A percentile compares a stretch with the other conserved stretches of the same genome.
phyloP scores from a whole-genome alignment of 1,140 invertebrate species.

The Homarus americanus region DNA sequence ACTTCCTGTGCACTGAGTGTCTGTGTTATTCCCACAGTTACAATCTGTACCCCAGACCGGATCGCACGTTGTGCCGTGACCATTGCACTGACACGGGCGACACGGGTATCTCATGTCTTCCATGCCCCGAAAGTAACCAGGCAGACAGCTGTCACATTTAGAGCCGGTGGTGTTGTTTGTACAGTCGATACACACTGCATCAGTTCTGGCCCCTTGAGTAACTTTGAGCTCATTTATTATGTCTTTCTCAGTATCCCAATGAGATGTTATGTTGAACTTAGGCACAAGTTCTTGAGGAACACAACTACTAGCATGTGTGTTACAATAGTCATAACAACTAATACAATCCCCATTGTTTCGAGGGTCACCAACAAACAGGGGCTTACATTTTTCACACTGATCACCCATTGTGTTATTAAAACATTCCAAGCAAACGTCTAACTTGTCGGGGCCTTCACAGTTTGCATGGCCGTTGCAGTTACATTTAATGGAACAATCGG shows the following conservation, averaged over 20 bases:
- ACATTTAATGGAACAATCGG: slow-evolving; percentile 95
- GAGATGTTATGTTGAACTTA: neutral
- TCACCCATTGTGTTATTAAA: slow-evolving; percentile 92
- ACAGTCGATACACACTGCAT: slow-evolving; percentile 91
- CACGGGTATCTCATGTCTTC: slow-evolving; percentile 88
- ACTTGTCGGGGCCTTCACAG: slow-evolving; percentile 90
- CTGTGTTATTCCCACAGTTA: slow-evolving; percentile 96
- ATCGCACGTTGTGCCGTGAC: slow-evolving; percentile 94
- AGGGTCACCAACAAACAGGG: slow-evolving; percentile 94
- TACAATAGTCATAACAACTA: slow-evolving; percentile 92
- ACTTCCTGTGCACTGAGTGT: slow-evolving; percentile 84
- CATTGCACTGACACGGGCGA: slow-evolving; percentile 93
- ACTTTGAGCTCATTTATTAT: slow-evolving; percentile 49
- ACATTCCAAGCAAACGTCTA: slow-evolving; percentile 90
- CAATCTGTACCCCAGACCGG: slow-evolving; percentile 94
- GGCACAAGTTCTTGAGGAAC: neutral
- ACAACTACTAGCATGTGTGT: slow-evolving; percentile 83
- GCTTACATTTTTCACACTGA: slow-evolving; percentile 92
- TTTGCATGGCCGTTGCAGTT: slow-evolving; percentile 96
- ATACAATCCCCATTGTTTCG: slow-evolving; percentile 90
- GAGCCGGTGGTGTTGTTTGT: slow-evolving; percentile 90
- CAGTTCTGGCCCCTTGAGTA: slow-evolving; percentile 82
- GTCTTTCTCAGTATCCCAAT: neutral
- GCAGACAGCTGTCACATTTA: slow-evolving; percentile 90
- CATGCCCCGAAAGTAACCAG: slow-evolving; percentile 90